phyloP scores from a whole-genome alignment of 2,888 invertebrate genomes.

The Luffia ferchaultella region DNA sequence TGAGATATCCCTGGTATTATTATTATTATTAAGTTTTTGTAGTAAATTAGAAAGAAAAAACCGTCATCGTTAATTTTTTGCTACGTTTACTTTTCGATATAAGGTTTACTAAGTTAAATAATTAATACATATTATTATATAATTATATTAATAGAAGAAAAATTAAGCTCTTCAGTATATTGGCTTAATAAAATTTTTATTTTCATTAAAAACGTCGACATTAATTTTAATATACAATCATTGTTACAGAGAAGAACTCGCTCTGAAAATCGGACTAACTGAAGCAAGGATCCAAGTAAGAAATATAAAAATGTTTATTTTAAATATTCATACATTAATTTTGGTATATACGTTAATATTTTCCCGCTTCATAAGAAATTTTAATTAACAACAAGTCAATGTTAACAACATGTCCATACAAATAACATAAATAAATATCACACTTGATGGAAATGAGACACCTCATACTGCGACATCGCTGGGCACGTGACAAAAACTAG shows the following conservation, averaged over 20 bases:
- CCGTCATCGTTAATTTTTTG: too few species aligned
- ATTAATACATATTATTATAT: too few species aligned
- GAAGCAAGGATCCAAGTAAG: constrained; percentile 95
- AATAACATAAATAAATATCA: not conserved
- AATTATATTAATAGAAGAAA: too few species aligned
- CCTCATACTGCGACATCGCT: not conserved
- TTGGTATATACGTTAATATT: not conserved
- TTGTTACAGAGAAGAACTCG: constrained; percentile 89
- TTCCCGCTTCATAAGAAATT: not conserved
- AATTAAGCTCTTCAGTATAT: too few species aligned
- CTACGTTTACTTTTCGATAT: too few species aligned
- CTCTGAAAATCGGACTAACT: constrained; percentile 92
- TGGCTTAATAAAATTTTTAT: too few species aligned
- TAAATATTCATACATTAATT: not conserved
- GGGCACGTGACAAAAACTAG: constrained; percentile 29
- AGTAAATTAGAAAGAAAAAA: too few species aligned
- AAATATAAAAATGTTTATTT: constrained; percentile 12
- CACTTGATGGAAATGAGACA: not conserved
- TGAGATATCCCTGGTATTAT: too few species aligned
- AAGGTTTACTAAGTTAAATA: too few species aligned
- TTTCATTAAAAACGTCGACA: too few species aligned
- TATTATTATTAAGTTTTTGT: too few species aligned
- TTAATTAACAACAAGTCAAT: not conserved
- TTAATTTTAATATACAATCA: constrained; percentile 26
- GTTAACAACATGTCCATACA: not conserved